Evolutionary conservation across 2,888 invertebrate genomes (phyloP).

Genomic region (Hoplodrina ambigua): DNA sequence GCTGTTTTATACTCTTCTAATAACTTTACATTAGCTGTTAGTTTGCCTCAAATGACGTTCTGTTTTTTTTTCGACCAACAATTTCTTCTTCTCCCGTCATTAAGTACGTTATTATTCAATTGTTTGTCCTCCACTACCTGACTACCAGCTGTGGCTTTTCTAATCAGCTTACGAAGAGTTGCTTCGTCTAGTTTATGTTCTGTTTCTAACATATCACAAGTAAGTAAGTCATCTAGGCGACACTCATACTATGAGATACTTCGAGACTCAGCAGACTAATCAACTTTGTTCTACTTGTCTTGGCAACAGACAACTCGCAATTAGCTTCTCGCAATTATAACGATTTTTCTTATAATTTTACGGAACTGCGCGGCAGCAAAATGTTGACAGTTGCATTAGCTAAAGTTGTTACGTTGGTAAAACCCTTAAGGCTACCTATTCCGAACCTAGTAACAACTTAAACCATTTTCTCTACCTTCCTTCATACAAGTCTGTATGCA

Average conservation of each 20-base stretch:
- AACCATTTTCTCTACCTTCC: slow-evolving; percentile 9
- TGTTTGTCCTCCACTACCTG: background rate
- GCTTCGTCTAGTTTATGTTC: background rate
- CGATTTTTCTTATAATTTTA: too few relatives aligned
- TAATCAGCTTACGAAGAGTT: background rate
- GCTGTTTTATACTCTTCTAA: background rate
- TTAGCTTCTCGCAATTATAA: too few relatives aligned
- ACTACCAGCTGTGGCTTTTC: background rate
- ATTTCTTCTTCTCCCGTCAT: background rate
- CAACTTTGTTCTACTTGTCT: too few relatives aligned
- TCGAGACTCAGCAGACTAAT: too few relatives aligned
- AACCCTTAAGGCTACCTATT: background rate
- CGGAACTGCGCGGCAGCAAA: too few relatives aligned
- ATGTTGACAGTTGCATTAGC: too few relatives aligned
- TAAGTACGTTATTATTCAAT: background rate
- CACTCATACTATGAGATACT: too few relatives aligned
- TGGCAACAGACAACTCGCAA: too few relatives aligned
- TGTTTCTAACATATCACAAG: too few relatives aligned
- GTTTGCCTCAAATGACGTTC: background rate
- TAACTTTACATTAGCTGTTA: background rate
- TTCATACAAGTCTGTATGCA: slow-evolving; percentile 16
- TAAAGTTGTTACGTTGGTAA: too few relatives aligned
- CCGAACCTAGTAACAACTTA: slow-evolving; percentile 14
- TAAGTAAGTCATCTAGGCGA: too few relatives aligned
- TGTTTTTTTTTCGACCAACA: background rate